Evolutionary conservation across 1,140 invertebrate species (phyloP), one percentile per base, ranked within the genome.

Genomic region (Solenopsis invicta): DNA sequence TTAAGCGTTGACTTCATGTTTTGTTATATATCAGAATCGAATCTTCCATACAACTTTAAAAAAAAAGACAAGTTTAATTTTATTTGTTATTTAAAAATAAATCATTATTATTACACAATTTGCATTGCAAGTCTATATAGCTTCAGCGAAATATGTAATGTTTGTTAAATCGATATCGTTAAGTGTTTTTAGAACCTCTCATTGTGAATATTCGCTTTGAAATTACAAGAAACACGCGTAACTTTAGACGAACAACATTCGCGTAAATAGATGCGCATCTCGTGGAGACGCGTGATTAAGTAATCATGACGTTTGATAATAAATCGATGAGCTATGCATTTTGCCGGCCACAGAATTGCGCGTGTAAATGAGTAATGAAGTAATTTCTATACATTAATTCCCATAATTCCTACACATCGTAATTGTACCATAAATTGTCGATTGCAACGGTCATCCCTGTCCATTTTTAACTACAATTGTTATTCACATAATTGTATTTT

Each of bases 281-380:
- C 34, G 21, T n/a, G 9, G 13, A 74, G 8, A 59, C 13, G 21
- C 24, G 34, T 1, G 18, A 82, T 74, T 34, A 37, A 48, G 2
- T 41, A 59, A 34, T 72, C 21, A 29, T 74, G 67, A 72, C 52
- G 18, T 18, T n/a, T 8, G 6, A 34, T 18, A 10, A 45, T 71
- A 56, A 81, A 72, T 72, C 0, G 18, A 54, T 21, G 4, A 56
- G 18, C 16, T 72, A 59, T 29, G 13, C 34, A 54, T 4, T 24
- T 81, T 4, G 37, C 2, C 1, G 37, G 0, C 34, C 34, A 29
- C 3, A 34, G 21, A 50, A 64, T 66, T 67, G 50, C 21, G 34
- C 48, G 29, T 69, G 2, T 0, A 81, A 81, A 69, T 54, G 5
- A 81, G 2, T 59, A 61, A 59, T 2, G 48, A 69, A 76, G 6